These are phyloP conservation scores for Eledona agricola DNA, from an alignment of 2,888 invertebrate species.

Conservation along the genomic window DNA sequence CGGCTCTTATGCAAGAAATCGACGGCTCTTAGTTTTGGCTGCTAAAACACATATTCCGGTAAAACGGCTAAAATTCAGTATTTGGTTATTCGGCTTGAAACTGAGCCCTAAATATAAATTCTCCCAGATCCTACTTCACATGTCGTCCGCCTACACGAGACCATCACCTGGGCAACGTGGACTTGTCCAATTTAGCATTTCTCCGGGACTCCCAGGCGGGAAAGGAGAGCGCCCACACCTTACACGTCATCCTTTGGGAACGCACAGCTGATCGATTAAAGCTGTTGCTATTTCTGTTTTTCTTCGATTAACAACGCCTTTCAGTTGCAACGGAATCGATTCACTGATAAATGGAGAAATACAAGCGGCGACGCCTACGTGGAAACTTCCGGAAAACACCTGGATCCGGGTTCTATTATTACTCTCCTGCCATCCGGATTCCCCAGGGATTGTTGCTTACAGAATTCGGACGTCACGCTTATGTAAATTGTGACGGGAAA, in stretches of 20 bases:
- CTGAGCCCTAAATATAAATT: slow-evolving; percentile 17
- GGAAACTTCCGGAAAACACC: too few relatives aligned
- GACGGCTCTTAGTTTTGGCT: slow-evolving; percentile 4
- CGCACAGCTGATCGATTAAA: slow-evolving; percentile 16
- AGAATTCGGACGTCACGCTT: too few relatives aligned
- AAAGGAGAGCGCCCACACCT: slow-evolving; percentile 10
- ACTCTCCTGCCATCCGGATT: too few relatives aligned
- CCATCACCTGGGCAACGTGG: slow-evolving; percentile 23
- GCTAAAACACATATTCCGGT: too few relatives aligned
- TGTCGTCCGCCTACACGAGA: slow-evolving; percentile 16
- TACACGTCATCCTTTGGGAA: slow-evolving; percentile 17
- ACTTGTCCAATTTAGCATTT: slow-evolving; percentile 16
- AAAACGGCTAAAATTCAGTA: too few relatives aligned
- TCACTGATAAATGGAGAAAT: too few relatives aligned
- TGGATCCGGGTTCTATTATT: too few relatives aligned
- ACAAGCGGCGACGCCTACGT: too few relatives aligned
- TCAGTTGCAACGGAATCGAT: neutral
- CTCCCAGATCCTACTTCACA: slow-evolving; percentile 18
- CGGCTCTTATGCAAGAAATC: slow-evolving; percentile 13
- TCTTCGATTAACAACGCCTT: slow-evolving; percentile 11
- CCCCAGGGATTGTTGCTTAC: too few relatives aligned
- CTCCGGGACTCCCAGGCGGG: slow-evolving; percentile 17
- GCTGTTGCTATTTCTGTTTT: slow-evolving; percentile 13
- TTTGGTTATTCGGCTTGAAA: too few relatives aligned
- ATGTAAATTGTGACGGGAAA: too few relatives aligned